Percentiles rank a stretch among this genome's conserved stretches.
Conservation (phyloP, 2,888 invertebrate genomes). For the Phortica magna region DNA sequence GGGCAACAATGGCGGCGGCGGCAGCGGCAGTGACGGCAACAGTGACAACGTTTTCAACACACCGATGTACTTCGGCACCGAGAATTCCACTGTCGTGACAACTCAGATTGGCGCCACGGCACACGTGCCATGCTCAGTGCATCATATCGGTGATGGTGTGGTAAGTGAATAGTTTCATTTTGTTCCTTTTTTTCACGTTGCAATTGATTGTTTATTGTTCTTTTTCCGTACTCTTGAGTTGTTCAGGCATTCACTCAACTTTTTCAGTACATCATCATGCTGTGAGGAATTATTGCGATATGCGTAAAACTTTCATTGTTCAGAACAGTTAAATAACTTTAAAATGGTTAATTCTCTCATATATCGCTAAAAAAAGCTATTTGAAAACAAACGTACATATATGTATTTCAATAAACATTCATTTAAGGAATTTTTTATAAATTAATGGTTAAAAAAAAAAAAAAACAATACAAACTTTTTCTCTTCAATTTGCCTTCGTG, state of each 20-base stretch:
- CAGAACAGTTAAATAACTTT: too few relatives aligned
- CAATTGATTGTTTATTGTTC: neutral
- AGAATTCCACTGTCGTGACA: constrained; percentile 88
- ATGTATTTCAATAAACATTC: too few relatives aligned
- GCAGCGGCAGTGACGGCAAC: constrained; percentile 55
- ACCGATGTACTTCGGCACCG: constrained; percentile 89
- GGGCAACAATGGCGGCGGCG: constrained; percentile 40
- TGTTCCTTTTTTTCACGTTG: neutral
- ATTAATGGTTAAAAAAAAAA: too few relatives aligned
- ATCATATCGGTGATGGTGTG: constrained; percentile 92
- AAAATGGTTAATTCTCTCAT: too few relatives aligned
- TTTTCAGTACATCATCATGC: constrained; percentile 51
- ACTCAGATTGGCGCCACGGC: constrained; percentile 92
- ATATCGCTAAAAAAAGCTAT: too few relatives aligned
- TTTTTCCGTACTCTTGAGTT: constrained; percentile 2
- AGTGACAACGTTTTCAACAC: constrained; percentile 79
- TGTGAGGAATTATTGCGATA: too few relatives aligned
- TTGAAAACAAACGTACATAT: too few relatives aligned
- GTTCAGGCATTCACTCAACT: constrained; percentile 55
- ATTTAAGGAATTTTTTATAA: too few relatives aligned
- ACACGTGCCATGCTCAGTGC: constrained; percentile 89
- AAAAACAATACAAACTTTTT: too few relatives aligned
- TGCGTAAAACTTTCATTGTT: too few relatives aligned
- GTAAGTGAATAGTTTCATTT: constrained; percentile 80
- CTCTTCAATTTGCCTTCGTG: too few relatives aligned